Percentiles rank a stretch among this genome's conserved stretches.
phyloP scores from a whole-genome alignment of 2,797 vertebrate species.

The Benthosema pterotum region DNA sequence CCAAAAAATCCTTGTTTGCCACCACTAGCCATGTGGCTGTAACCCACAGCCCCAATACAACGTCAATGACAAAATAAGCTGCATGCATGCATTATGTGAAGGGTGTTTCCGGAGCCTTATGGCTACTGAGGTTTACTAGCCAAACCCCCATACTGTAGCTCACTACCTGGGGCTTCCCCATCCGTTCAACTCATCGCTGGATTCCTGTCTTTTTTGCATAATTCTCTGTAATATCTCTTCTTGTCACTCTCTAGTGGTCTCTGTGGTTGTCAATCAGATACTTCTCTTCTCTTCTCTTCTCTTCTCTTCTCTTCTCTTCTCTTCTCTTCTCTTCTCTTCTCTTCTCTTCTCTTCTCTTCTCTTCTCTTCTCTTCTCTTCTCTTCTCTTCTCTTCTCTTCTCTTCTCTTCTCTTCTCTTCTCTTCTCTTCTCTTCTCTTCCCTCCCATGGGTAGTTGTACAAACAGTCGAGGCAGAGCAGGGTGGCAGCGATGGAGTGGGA shows the following conservation, averaged over 20 bases:
- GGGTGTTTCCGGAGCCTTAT: conserved; percentile 25
- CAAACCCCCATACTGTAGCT: conserved; percentile 55
- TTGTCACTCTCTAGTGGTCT: conserved; percentile 34
- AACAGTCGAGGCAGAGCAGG: conserved; percentile 45
- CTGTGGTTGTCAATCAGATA: conserved; percentile 4
- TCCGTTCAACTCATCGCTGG: conserved; percentile 50
- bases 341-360: not conserved
- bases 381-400: conserved; percentile 2
- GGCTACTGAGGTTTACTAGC: conserved; percentile 31
- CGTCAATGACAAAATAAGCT: conserved; percentile 37
- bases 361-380: not conserved
- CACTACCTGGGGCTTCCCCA: conserved; percentile 52
- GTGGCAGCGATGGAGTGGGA: conserved; percentile 52
- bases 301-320: conserved; percentile 32
- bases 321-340: conserved; percentile 4
- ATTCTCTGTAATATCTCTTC: conserved; percentile 30
- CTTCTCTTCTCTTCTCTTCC: not conserved
- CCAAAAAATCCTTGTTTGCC: conserved; percentile 16
- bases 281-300: not conserved
- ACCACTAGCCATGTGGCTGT: conserved; percentile 29
- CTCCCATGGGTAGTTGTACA: conserved; percentile 29
- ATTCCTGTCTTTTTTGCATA: conserved; percentile 17
- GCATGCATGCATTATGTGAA: conserved; percentile 32
- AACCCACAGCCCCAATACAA: not conserved
- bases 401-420: conserved; percentile 16